These are phyloP conservation scores for Temnothorax ravouxi DNA, from an alignment of 2,888 invertebrate genomes.

Conservation along the genomic window DNA sequence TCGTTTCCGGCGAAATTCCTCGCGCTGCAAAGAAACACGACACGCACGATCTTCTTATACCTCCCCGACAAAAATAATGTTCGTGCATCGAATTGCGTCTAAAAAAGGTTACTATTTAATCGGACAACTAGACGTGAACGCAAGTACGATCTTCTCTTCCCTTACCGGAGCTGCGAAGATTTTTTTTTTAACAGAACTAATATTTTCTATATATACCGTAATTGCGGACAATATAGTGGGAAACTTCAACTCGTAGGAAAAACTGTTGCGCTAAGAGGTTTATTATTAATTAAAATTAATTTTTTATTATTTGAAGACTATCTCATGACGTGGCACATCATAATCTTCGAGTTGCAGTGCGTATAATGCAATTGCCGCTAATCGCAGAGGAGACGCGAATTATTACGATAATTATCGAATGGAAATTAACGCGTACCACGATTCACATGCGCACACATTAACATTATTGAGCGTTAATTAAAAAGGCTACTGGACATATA, in stretches of 20 bases:
- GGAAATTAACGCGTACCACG: not conserved
- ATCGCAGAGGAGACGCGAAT: not conserved
- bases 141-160: not conserved
- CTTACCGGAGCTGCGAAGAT: not conserved
- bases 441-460: conserved; percentile 33
- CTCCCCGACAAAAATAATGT: not conserved
- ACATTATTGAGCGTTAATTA: conserved; percentile 30
- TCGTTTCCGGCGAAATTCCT: conserved; percentile 33
- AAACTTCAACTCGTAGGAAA: not conserved
- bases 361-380: not conserved
- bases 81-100: not conserved
- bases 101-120: not conserved
- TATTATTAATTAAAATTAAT: conserved; percentile 18
- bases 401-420: conserved; percentile 6
- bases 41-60: conserved; percentile 6
- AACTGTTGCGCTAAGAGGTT: not conserved
- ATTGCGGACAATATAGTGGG: not conserved
- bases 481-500: not conserved
- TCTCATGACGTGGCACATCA: not conserved
- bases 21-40: conserved; percentile 31
- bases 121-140: not conserved
- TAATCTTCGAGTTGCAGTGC: not conserved
- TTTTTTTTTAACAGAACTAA: not conserved
- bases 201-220: not conserved
- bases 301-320: not conserved